Evolutionary conservation across 2,888 invertebrate genomes (phyloP).

Genomic region (Palloptera scutellata): DNA sequence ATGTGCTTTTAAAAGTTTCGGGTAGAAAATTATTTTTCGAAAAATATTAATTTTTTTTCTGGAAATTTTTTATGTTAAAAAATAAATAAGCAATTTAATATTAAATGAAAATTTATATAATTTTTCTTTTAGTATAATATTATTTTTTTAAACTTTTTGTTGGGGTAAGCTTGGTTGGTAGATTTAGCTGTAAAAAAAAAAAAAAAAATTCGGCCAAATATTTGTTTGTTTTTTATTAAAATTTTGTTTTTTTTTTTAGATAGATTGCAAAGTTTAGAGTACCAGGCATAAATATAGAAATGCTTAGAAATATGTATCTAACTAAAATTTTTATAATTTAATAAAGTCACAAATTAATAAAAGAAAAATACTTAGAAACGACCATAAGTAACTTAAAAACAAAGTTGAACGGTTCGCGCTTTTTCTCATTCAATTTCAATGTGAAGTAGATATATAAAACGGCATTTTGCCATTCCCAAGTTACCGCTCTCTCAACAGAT

Average conservation of each 20-base stretch:
- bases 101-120: not conserved
- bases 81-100: not conserved
- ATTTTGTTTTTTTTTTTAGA: not conserved
- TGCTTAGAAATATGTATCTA: no score
- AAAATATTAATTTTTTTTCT: constrained; percentile 27
- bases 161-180: constrained; percentile 4
- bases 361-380: not conserved
- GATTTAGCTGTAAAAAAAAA: not conserved
- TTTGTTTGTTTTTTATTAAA: no score
- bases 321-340: not conserved
- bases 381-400: no score
- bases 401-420: no score
- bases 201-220: not conserved
- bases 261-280: not conserved
- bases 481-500: no score
- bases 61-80: constrained; percentile 2
- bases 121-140: constrained; percentile 30
- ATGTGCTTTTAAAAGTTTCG: constrained; percentile 20
- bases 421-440: no score
- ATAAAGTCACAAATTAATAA: not conserved
- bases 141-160: constrained; percentile 14
- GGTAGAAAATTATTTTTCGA: constrained; percentile 19
- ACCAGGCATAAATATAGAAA: no score
- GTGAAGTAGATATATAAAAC: no score
- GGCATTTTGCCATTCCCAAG: no score